These are phyloP conservation scores for Dasypus novemcinctus DNA, from an alignment of 2,113 vertebrate species.

Conservation along the genomic window DNA sequence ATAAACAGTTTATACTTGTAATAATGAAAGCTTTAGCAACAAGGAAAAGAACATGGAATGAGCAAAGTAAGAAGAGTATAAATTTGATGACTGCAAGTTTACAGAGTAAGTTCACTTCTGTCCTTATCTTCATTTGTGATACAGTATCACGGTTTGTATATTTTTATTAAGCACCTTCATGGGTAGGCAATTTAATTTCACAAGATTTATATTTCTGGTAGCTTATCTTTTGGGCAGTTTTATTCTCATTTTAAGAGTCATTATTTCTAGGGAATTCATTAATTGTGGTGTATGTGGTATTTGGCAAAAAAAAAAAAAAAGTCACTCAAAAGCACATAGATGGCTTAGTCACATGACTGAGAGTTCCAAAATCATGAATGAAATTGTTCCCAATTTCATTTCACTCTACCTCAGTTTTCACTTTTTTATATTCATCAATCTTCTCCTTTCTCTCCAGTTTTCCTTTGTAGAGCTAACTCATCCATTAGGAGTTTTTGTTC, in stretches of 20 bases:
- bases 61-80: background rate
- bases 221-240: background rate
- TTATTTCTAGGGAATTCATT: conserved; percentile 22
- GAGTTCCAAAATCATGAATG: background rate
- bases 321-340: background rate
- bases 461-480: background rate
- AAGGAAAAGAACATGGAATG: background rate
- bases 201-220: background rate
- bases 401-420: background rate
- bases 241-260: conserved; percentile 10
- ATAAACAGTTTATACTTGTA: background rate
- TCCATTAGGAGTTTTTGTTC: background rate
- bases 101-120: background rate
- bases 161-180: background rate
- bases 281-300: background rate
- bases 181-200: background rate
- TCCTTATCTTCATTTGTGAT: background rate
- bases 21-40: background rate
- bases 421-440: background rate
- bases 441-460: background rate
- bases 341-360: background rate
- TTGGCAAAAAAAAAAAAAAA: background rate
- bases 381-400: background rate
- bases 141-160: background rate
- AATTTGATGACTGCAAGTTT: background rate